Percentiles rank a stretch among this genome's conserved stretches.
phyloP scores from a whole-genome alignment of 2,888 invertebrate genomes.

The Alloplasta piceator region DNA sequence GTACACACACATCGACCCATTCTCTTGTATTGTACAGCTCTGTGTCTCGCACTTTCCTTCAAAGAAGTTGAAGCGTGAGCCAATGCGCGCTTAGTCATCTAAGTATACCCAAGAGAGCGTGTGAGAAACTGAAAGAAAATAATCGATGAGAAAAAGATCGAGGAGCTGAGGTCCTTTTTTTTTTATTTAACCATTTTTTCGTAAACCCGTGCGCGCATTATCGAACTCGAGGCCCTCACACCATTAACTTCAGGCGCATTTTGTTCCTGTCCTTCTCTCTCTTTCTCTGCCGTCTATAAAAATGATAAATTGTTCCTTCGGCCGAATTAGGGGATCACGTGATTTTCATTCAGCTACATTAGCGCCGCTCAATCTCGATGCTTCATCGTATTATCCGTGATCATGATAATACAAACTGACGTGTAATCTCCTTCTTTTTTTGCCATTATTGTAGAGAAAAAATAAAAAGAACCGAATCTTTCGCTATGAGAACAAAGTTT shows the following conservation, averaged over 20 bases:
- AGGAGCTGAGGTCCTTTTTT: constrained; percentile 1
- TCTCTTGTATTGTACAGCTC: constrained; percentile 12
- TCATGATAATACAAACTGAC: constrained; percentile 24
- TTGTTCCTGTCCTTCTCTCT: constrained; percentile 3
- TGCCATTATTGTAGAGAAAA: neutral
- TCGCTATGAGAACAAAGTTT: constrained; percentile 14
- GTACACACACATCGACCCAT: constrained; percentile 3
- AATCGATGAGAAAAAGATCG: neutral
- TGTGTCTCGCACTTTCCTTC: constrained; percentile 16
- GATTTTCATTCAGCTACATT: constrained; percentile 40
- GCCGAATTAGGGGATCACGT: constrained; percentile 14
- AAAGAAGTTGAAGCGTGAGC: constrained; percentile 48
- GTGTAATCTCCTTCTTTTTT: neutral
- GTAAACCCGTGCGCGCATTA: constrained; percentile 7
- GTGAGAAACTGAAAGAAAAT: constrained; percentile 27
- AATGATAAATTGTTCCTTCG: constrained; percentile 37
- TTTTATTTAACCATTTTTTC: constrained; percentile 41
- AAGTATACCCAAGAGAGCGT: constrained; percentile 21
- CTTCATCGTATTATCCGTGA: constrained; percentile 35
- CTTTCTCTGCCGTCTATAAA: neutral
- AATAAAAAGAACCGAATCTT: neutral
- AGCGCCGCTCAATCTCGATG: constrained; percentile 28
- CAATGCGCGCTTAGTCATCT: constrained; percentile 52
- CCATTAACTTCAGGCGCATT: constrained; percentile 28
- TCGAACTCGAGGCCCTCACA: constrained; percentile 7